Conservation (phyloP, 2,113 vertebrate genomes). For the Lutjanus erythropterus region DNA sequence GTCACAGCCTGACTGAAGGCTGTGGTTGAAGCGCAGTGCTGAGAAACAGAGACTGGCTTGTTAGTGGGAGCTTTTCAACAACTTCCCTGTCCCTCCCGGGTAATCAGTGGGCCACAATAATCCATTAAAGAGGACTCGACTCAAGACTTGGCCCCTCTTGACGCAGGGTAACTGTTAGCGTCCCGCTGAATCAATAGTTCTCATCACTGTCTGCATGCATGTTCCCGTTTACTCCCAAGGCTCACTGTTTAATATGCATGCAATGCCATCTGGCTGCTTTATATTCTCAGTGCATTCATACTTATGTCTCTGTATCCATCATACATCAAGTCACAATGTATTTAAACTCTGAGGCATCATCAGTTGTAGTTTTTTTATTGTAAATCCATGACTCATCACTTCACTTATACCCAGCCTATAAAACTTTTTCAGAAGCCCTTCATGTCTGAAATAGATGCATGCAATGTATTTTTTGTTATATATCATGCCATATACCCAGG, state of each 20-base stretch:
- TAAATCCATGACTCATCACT: not conserved
- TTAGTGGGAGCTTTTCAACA: conserved; percentile 15
- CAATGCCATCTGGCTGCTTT: not conserved
- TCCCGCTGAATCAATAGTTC: conserved; percentile 4
- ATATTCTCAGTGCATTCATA: not conserved
- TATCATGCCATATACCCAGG: no score
- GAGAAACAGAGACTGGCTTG: not conserved
- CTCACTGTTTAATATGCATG: not conserved
- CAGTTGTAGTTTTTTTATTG: not conserved
- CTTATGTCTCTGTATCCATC: not conserved
- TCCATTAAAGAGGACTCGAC: not conserved
- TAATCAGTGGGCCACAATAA: not conserved
- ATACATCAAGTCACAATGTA: not conserved
- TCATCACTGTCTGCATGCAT: not conserved
- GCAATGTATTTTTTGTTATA: no score
- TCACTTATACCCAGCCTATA: not conserved
- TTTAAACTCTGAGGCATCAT: not conserved
- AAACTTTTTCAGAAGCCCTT: not conserved
- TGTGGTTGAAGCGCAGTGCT: conserved; percentile 16
- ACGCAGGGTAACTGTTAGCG: not conserved
- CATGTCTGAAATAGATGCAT: conserved; percentile 2
- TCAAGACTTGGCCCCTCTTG: conserved; percentile 3
- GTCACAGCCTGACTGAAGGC: conserved; percentile 27
- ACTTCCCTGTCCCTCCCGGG: not conserved
- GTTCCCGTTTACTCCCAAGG: not conserved